These are phyloP conservation scores for Mus spretus DNA, from an alignment of 2,797 vertebrate species.

Conservation along the genomic window DNA sequence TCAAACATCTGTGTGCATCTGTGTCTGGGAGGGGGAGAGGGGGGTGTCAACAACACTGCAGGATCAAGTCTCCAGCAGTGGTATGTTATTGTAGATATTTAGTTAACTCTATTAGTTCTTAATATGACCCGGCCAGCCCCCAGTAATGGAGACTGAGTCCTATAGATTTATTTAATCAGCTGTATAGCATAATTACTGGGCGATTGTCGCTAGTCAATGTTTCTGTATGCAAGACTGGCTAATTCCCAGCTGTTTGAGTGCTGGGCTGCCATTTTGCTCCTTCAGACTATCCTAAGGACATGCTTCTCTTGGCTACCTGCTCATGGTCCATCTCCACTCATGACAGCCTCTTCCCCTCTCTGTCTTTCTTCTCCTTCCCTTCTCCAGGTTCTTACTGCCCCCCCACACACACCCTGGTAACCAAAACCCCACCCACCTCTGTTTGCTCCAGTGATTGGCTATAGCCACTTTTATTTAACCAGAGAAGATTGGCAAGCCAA, in stretches of 20 bases:
- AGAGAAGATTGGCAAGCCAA: not conserved
- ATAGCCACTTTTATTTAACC: not conserved
- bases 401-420: not conserved
- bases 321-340: not conserved
- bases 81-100: not conserved
- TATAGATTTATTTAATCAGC: not conserved
- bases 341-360: not conserved
- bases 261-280: not conserved
- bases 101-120: not conserved
- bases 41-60: not conserved
- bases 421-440: not conserved
- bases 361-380: not conserved
- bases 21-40: too few relatives aligned
- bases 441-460: not conserved
- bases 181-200: not conserved
- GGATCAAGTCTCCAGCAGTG: not conserved
- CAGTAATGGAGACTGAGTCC: not conserved
- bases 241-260: not conserved
- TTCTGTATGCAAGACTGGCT: not conserved
- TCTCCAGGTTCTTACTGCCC: not conserved
- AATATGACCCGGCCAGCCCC: not conserved
- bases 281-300: not conserved
- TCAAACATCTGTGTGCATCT: not conserved
- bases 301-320: not conserved
- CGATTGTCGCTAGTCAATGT: not conserved